Percentiles rank a stretch among this genome's conserved stretches.
Evolutionary conservation across 2,113 vertebrate genomes (phyloP).

Genomic region (Amphiprion ocellaris): DNA sequence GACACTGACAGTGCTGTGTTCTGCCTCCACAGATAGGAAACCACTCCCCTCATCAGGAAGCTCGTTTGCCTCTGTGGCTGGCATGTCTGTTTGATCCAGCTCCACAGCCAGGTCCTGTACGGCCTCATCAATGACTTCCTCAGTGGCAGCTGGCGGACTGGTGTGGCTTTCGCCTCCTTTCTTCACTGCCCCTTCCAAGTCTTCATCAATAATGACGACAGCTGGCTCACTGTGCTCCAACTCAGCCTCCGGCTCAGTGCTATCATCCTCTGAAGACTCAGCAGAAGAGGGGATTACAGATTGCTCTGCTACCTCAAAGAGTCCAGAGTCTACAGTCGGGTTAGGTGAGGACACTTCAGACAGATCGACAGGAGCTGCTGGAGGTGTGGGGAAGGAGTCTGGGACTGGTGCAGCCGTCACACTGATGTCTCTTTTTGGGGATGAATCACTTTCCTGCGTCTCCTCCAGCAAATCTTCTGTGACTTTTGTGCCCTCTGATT

Average conservation of each 20-base stretch:
- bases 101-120: slow-evolving; percentile 68
- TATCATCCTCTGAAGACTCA: slow-evolving; percentile 19
- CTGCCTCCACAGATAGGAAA: slow-evolving; percentile 41
- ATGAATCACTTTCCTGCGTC: slow-evolving; percentile 19
- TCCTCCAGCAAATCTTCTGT: slow-evolving; percentile 27
- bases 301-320: slow-evolving; percentile 61
- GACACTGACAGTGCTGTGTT: slow-evolving; percentile 21
- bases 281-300: slow-evolving; percentile 9
- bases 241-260: slow-evolving; percentile 13
- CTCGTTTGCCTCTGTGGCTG: slow-evolving; percentile 59
- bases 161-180: slow-evolving; percentile 15
- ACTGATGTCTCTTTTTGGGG: slow-evolving; percentile 30
- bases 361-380: background rate
- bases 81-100: slow-evolving; percentile 36
- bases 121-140: background rate
- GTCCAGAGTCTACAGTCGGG: slow-evolving; percentile 58
- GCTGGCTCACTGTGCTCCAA: slow-evolving; percentile 18
- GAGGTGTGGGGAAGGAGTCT: slow-evolving; percentile 33
- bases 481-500: slow-evolving; percentile 58
- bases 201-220: slow-evolving; percentile 56
- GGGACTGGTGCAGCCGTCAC: slow-evolving; percentile 23
- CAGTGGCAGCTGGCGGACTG: fast-evolving
- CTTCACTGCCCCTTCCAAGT: slow-evolving; percentile 9
- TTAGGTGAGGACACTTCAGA: slow-evolving; percentile 23
- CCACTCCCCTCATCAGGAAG: slow-evolving; percentile 75